Conservation (phyloP, 2,113 vertebrate genomes). For the Cryptomyrus ogoouensis region DNA sequence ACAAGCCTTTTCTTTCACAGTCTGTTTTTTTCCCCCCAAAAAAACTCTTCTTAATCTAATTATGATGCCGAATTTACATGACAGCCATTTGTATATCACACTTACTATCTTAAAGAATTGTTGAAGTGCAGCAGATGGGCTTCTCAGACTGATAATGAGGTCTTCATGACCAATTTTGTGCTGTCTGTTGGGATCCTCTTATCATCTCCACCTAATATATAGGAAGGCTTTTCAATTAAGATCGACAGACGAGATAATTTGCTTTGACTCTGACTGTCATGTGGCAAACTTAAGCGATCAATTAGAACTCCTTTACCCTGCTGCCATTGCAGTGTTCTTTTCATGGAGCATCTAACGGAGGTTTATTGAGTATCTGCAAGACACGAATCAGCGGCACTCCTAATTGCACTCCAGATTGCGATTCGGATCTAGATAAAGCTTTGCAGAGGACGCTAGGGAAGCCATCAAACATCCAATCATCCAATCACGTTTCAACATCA, state of each 20-base stretch:
- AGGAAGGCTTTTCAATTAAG: not conserved
- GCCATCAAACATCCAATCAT: not conserved
- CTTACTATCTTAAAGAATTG: not conserved
- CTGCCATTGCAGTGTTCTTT: not conserved
- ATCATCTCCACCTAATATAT: not conserved
- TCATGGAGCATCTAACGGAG: not conserved
- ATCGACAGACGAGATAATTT: not conserved
- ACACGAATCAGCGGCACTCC: not conserved
- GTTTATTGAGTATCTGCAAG: not conserved
- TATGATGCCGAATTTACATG: not conserved
- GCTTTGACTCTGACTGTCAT: conserved; percentile 7
- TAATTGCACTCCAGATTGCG: not conserved
- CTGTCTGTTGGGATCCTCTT: not conserved
- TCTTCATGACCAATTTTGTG: not conserved
- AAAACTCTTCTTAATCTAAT: not conserved
- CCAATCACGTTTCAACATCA: not conserved
- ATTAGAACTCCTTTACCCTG: not conserved
- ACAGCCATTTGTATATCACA: not conserved
- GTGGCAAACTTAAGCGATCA: not conserved
- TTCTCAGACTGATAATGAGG: not conserved
- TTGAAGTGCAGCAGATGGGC: not conserved
- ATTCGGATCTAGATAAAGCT: not conserved
- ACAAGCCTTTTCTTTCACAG: not conserved
- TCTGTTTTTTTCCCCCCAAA: not conserved
- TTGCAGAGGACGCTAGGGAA: not conserved